Percentiles rank a stretch among this genome's conserved stretches.
Evolutionary conservation across 2,797 vertebrate species (phyloP).

Genomic region (Scarus forsteni): DNA sequence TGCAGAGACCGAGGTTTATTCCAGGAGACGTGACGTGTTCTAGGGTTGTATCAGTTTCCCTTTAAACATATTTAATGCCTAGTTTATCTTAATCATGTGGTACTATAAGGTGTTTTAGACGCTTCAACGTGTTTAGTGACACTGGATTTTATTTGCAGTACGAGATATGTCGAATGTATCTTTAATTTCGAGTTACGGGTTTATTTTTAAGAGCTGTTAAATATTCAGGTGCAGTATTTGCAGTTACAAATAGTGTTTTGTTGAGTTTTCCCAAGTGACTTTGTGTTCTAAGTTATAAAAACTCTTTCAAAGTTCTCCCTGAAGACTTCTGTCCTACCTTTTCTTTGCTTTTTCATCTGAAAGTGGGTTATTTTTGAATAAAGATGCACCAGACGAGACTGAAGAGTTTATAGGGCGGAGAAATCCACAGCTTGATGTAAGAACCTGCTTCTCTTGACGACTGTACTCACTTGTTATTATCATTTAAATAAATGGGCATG

Average conservation of each 20-base stretch:
- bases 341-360: constrained; percentile 9
- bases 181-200: constrained; percentile 48
- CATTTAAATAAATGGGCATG: constrained; percentile 81
- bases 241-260: constrained; percentile 29
- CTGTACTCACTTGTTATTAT: constrained; percentile 61
- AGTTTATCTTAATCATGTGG: constrained; percentile 30
- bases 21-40: constrained; percentile 26
- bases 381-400: constrained; percentile 25
- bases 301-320: constrained; percentile 31
- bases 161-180: constrained; percentile 62
- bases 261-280: constrained; percentile 23
- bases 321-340: constrained; percentile 3
- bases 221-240: constrained; percentile 55
- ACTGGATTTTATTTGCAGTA: constrained; percentile 46
- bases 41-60: constrained; percentile 4
- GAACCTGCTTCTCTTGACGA: constrained; percentile 49
- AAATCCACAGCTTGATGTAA: constrained; percentile 50
- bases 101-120: constrained; percentile 26
- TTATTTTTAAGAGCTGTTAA: constrained; percentile 49
- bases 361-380: constrained; percentile 9
- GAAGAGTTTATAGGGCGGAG: constrained; percentile 30
- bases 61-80: constrained; percentile 26
- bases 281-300: constrained; percentile 31
- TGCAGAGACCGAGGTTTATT: constrained; percentile 11
- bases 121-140: constrained; percentile 30